Evolutionary conservation across 2,113 vertebrate species (phyloP), one percentile per base, ranked within the genome.

Genomic region (Semnornis frantzii): DNA sequence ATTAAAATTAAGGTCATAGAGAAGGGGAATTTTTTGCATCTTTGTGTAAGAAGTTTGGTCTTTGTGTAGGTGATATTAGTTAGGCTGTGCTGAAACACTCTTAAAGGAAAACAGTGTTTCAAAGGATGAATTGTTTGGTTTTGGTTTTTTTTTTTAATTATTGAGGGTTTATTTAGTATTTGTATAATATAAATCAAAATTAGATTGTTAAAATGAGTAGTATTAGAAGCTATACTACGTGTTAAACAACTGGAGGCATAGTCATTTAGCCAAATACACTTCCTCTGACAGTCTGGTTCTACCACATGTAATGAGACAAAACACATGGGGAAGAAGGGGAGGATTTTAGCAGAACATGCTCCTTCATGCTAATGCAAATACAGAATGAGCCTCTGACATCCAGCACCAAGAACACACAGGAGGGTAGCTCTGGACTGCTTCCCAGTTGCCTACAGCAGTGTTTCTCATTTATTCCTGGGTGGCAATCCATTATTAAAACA

Each of bases 391-490:
- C 23, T 72, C 65, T 93, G 73, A 93, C 88, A 96, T 78, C 73
- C 42, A 48, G 58, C 62, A 90, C 42, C 23, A 58, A 31, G 92
- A 96, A 85, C 90, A 95, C 90, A 92, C 85, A 92, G 93, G 69
- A 95, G 79, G 64, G 76, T 92, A 91, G 72, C 57, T 83, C 92
- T 96, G 93, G 88, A 90, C n/a, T 1, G 6, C 46, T 95, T 95
- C 95, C 92, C 92, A 93, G 69, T 88, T 94, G 90, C 96, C 93
- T 94, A 78, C 82, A 93, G 95, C 90, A 83, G 71, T n/a, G 46
- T 65, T 93, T 74, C 68, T 94, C 68, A 19, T 55, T 73, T 84
- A 87, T 92, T 84, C 64, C 85, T 94, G 93, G 68, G 92, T 94
- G 88, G 90, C 75, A 93, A 94, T 82, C 46, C 82, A 68, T 83